A percentile compares a stretch with the other conserved stretches of the same genome.
Evolutionary conservation across 1,140 invertebrate species (phyloP).

Genomic region (Zaprionus lachaisei): DNA sequence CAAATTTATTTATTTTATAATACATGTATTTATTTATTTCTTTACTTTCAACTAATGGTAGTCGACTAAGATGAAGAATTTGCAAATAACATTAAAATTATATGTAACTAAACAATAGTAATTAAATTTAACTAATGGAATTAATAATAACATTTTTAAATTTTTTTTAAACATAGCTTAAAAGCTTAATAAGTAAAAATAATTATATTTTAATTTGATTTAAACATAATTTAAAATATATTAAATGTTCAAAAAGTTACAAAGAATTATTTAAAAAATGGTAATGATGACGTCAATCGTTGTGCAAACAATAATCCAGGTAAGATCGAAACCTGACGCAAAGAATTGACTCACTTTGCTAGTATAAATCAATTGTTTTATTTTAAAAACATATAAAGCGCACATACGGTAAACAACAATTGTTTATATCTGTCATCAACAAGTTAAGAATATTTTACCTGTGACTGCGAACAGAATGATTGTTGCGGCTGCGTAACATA

Average conservation of each 20-base stretch:
- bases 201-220: too few relatives aligned
- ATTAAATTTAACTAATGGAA: too few relatives aligned
- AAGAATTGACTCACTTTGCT: too few relatives aligned
- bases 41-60: not conserved
- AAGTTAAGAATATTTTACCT: not conserved
- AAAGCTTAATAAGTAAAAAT: not conserved
- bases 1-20: not conserved
- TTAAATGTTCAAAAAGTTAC: too few relatives aligned
- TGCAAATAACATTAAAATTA: too few relatives aligned
- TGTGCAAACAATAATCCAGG: not conserved
- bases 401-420: too few relatives aligned
- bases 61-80: too few relatives aligned
- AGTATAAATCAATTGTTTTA: not conserved
- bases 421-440: too few relatives aligned
- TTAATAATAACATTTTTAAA: too few relatives aligned
- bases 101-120: too few relatives aligned
- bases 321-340: not conserved
- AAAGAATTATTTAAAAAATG: too few relatives aligned
- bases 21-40: not conserved
- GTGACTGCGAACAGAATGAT: not conserved
- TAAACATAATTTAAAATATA: too few relatives aligned
- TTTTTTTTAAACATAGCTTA: not conserved
- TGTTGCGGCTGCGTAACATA: not conserved
- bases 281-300: not conserved
- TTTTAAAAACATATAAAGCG: not conserved